Evolutionary conservation across 2,888 invertebrate genomes (phyloP).

Genomic region (Cartodere bifasciata): DNA sequence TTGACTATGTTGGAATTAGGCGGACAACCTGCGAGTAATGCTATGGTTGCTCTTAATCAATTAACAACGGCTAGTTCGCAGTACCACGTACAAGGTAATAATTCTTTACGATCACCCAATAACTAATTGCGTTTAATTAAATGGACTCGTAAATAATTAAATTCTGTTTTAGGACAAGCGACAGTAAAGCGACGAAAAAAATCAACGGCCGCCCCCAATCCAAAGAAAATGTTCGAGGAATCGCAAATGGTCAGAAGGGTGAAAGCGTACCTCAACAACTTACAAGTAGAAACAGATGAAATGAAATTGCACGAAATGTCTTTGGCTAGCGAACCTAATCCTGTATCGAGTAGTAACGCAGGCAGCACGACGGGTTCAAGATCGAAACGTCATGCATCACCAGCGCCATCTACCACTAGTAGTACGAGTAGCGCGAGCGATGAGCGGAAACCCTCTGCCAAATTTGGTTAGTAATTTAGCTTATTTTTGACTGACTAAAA

Average conservation of each 20-base stretch:
- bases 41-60: slow-evolving; percentile 81
- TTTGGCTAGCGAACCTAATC: slow-evolving; percentile 67
- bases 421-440: slow-evolving; percentile 82
- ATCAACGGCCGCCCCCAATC: slow-evolving; percentile 81
- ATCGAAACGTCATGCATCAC: slow-evolving; percentile 76
- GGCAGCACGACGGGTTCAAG: slow-evolving; percentile 34
- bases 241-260: slow-evolving; percentile 97
- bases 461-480: slow-evolving; percentile 40
- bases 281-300: slow-evolving; percentile 88
- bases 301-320: slow-evolving; percentile 80
- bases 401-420: slow-evolving; percentile 84
- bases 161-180: slow-evolving; percentile 48
- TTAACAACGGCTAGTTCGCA: slow-evolving; percentile 62
- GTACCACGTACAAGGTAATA: slow-evolving; percentile 34
- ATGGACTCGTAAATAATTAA: not conserved
- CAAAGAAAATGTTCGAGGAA: slow-evolving; percentile 98
- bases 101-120: not conserved
- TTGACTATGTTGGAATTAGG: slow-evolving; percentile 73
- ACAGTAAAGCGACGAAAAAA: slow-evolving; percentile 85
- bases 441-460: slow-evolving; percentile 49
- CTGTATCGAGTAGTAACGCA: too few relatives aligned
- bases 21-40: slow-evolving; percentile 76
- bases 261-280: slow-evolving; percentile 86
- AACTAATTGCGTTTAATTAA: not conserved
- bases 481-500: too few relatives aligned